phyloP scores from a whole-genome alignment of 2,888 invertebrate species.

The Philereme vetulata region DNA sequence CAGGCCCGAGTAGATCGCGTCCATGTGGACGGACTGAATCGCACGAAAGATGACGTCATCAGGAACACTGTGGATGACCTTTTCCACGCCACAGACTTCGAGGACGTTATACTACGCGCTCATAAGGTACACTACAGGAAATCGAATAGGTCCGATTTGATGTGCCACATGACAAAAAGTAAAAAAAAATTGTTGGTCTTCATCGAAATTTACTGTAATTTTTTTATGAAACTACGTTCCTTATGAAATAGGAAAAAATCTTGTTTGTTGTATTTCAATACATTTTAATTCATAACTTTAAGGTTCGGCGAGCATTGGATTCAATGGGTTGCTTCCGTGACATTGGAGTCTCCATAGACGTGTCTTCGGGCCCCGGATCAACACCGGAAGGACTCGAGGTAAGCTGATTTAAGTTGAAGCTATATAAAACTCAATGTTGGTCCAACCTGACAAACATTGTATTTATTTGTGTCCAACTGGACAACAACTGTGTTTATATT shows the following conservation, averaged over 20 bases:
- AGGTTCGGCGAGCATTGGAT: constrained; percentile 90
- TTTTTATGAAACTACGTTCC: no score
- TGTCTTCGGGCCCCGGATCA: constrained; percentile 89
- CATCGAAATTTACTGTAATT: no score
- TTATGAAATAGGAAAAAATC: no score
- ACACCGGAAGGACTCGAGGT: constrained; percentile 93
- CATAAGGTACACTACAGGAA: constrained; percentile 76
- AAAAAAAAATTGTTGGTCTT: no score
- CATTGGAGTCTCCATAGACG: constrained; percentile 94
- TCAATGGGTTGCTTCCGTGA: constrained; percentile 95
- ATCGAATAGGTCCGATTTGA: no score
- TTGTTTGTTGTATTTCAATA: no score
- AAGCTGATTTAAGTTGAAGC: background rate
- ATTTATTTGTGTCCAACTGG: no score
- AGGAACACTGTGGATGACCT: constrained; percentile 90
- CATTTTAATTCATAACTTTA: no score
- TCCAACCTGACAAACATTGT: no score
- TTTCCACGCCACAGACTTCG: constrained; percentile 93
- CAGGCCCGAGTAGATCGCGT: constrained; percentile 94
- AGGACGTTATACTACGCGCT: constrained; percentile 89
- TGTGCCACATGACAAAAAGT: no score
- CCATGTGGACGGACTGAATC: constrained; percentile 91
- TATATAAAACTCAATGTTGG: no score
- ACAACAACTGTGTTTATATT: no score
- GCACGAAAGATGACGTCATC: constrained; percentile 96